Conservation (phyloP, 1,140 invertebrate species). For the Pseudomyrmex concolor region DNA sequence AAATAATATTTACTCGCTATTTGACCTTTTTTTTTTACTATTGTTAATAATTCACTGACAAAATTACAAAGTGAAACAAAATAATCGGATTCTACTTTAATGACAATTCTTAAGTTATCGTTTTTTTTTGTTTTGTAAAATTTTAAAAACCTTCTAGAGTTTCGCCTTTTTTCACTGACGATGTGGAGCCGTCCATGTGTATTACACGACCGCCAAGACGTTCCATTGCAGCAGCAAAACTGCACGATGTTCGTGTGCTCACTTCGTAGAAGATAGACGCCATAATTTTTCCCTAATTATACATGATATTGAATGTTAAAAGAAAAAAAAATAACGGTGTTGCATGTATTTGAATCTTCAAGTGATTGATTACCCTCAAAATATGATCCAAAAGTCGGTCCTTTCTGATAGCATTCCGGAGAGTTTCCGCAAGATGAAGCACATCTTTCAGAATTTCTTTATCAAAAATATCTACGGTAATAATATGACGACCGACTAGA, state of each 20-base stretch:
- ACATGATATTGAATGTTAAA: not conserved
- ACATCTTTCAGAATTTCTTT: conserved; percentile 97
- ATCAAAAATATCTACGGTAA: conserved; percentile 94
- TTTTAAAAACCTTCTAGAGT: conserved; percentile 91
- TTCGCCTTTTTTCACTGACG: conserved; percentile 98
- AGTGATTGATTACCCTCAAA: conserved; percentile 88
- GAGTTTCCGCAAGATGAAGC: conserved; percentile 96
- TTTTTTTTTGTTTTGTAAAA: not conserved
- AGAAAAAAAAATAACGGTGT: too few relatives aligned
- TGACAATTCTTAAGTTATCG: not conserved
- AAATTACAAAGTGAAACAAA: not conserved
- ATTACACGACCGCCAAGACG: conserved; percentile 96
- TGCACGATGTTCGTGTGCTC: conserved; percentile 97
- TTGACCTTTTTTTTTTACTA: too few relatives aligned
- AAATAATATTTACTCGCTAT: too few relatives aligned
- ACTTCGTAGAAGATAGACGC: conserved; percentile 99
- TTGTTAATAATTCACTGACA: conserved; percentile 10
- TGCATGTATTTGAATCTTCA: not conserved
- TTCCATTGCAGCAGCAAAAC: conserved; percentile 98
- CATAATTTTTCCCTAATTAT: conserved; percentile 94
- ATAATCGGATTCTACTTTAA: not conserved
- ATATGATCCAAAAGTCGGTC: conserved; percentile 94
- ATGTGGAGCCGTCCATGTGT: conserved; percentile 94
- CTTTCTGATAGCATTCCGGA: conserved; percentile 92
- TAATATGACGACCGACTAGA: conserved; percentile 92